A percentile compares a stretch with the other conserved stretches of the same genome.
These are phyloP conservation scores for Leucophenga maculata DNA, from an alignment of 2,888 invertebrate species.

Conservation along the genomic window DNA sequence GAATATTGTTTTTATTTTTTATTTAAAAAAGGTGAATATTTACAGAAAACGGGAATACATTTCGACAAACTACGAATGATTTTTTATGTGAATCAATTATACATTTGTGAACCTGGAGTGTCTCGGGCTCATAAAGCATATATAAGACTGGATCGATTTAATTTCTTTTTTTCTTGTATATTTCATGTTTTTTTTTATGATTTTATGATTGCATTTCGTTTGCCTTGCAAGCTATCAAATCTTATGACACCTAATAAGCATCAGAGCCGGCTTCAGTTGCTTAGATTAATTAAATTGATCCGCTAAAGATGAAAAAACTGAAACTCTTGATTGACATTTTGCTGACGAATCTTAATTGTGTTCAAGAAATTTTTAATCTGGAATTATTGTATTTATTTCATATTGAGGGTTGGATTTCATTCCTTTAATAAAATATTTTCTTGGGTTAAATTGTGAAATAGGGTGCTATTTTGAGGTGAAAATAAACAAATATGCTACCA, in stretches of 20 bases:
- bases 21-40: conserved; percentile 17
- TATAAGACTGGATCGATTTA: too few species aligned
- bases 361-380: conserved; percentile 57
- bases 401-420: conserved; percentile 41
- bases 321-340: conserved; percentile 56
- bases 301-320: neutral
- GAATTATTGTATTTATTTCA: conserved; percentile 44
- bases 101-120: neutral
- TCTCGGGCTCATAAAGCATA: too few species aligned
- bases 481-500: conserved; percentile 13
- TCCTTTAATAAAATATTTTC: conserved; percentile 6
- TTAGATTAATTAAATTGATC: too few species aligned
- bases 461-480: conserved; percentile 8
- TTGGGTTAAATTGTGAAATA: too few species aligned
- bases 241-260: too few species aligned
- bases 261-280: too few species aligned
- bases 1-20: conserved; percentile 30
- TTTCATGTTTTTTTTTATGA: too few species aligned
- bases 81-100: conserved; percentile 8
- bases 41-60: conserved; percentile 3
- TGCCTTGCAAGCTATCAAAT: too few species aligned
- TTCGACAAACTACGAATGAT: conserved; percentile 32
- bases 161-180: too few species aligned
- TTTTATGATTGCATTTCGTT: too few species aligned
- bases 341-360: conserved; percentile 56